Evolutionary conservation across 2,888 invertebrate genomes (phyloP).

Genomic region (Eupithecia subumbrata): DNA sequence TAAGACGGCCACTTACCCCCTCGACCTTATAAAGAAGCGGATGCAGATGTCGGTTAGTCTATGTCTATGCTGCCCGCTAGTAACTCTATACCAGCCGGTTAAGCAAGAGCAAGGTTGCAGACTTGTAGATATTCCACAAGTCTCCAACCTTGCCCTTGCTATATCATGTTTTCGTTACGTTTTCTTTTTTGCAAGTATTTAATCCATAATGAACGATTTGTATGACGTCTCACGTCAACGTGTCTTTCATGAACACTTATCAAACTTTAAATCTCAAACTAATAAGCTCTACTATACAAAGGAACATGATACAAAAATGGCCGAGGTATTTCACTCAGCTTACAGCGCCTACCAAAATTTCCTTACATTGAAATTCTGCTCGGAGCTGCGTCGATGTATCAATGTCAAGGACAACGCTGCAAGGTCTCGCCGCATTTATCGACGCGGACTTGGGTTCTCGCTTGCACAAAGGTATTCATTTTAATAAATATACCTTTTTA

Average conservation of each 20-base stretch:
- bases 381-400: no score
- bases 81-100: no score
- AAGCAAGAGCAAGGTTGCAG: no score
- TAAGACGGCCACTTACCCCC: slow-evolving; percentile 92
- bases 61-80: background rate
- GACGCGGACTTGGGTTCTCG: background rate
- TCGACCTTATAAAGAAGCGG: slow-evolving; percentile 93
- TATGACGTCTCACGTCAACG: background rate
- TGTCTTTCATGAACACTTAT: background rate
- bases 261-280: background rate
- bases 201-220: background rate
- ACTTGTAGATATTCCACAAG: no score
- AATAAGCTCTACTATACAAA: background rate
- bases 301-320: no score
- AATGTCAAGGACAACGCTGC: background rate
- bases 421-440: background rate
- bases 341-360: no score
- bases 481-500: no score
- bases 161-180: background rate
- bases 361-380: background rate
- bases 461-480: background rate
- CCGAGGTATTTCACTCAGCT: no score
- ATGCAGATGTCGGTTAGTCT: slow-evolving; percentile 89
- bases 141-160: background rate
- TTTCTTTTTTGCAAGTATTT: background rate